phyloP scores from a whole-genome alignment of 2,888 invertebrate species.

The Polyploca ridens region DNA sequence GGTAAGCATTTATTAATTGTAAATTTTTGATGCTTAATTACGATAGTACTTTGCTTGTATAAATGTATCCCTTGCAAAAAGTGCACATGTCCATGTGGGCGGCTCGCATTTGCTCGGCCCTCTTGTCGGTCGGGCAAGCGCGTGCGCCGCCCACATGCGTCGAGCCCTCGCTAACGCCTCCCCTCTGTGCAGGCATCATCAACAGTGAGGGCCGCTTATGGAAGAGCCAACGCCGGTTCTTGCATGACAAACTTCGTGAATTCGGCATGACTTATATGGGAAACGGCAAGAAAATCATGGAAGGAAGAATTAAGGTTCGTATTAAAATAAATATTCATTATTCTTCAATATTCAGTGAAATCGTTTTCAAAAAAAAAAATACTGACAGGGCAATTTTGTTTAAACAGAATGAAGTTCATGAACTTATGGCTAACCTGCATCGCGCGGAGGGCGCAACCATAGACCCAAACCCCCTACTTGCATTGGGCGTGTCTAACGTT shows the following conservation, averaged over 20 bases:
- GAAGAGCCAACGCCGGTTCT: slow-evolving; percentile 95
- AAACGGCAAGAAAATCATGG: slow-evolving; percentile 92
- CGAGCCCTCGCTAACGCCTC: slow-evolving; percentile 57
- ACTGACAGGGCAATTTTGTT: slow-evolving; percentile 30
- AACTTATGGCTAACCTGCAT: slow-evolving; percentile 87
- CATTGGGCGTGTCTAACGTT: slow-evolving; percentile 94
- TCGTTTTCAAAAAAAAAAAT: not conserved
- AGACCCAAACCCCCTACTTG: slow-evolving; percentile 90
- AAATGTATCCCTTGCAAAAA: slow-evolving; percentile 26
- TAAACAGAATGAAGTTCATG: slow-evolving; percentile 89
- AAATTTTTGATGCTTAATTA: not conserved
- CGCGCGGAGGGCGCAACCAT: slow-evolving; percentile 87
- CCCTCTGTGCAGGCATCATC: slow-evolving; percentile 89
- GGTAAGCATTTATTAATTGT: slow-evolving; percentile 88
- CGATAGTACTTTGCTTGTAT: not conserved
- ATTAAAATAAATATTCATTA: not conserved
- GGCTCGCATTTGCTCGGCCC: slow-evolving; percentile 49
- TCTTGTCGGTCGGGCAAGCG: slow-evolving; percentile 48
- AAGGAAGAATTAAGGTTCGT: slow-evolving; percentile 92
- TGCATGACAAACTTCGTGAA: slow-evolving; percentile 92
- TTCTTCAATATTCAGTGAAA: not conserved
- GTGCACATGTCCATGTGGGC: slow-evolving; percentile 61
- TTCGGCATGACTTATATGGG: slow-evolving; percentile 96
- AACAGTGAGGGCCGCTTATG: slow-evolving; percentile 95
- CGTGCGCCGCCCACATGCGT: slow-evolving; percentile 64